Percentiles rank a stretch among this genome's conserved stretches.
Evolutionary conservation across 2,888 invertebrate genomes (phyloP).

Genomic region (Plagodis dolabraria): DNA sequence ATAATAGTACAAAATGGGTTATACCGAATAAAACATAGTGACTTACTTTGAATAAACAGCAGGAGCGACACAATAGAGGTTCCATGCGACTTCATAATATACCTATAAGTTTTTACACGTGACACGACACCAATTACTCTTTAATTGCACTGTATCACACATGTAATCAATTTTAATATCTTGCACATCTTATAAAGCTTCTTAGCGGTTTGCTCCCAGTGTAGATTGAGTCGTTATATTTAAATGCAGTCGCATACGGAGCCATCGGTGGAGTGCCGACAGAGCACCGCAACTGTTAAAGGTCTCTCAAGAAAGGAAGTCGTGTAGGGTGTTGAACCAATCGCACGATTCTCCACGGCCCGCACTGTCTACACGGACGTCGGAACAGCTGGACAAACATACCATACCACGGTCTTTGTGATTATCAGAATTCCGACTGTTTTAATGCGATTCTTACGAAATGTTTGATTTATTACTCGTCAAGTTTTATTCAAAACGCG

Average conservation of each 20-base stretch:
- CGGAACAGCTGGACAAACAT: slow-evolving; percentile 64
- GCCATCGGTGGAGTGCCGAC: slow-evolving; percentile 15
- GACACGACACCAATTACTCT: slow-evolving; percentile 29
- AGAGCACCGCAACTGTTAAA: slow-evolving; percentile 18
- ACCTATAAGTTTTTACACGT: slow-evolving; percentile 38
- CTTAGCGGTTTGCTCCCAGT: slow-evolving; percentile 2
- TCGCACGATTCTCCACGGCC: slow-evolving; percentile 46
- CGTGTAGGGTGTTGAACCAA: slow-evolving; percentile 48
- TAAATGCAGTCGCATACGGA: slow-evolving; percentile 17
- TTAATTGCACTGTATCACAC: slow-evolving; percentile 22
- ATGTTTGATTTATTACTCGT: slow-evolving; percentile 20
- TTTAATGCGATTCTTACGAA: slow-evolving; percentile 20
- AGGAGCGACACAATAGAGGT: slow-evolving; percentile 46
- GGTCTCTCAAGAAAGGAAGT: slow-evolving; percentile 14
- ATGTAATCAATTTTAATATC: slow-evolving; percentile 2
- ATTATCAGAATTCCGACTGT: slow-evolving; percentile 28
- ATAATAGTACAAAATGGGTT: no score
- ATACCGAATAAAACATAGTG: slow-evolving; percentile 24
- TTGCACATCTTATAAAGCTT: slow-evolving; percentile 8
- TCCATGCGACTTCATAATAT: slow-evolving; percentile 55
- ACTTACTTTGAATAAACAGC: slow-evolving; percentile 56
- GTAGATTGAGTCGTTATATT: slow-evolving; percentile 16
- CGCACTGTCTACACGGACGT: slow-evolving; percentile 35
- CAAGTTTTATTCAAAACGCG: not conserved
- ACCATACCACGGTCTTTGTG: slow-evolving; percentile 38